Base-by-base conservation (phyloP, 2,888 invertebrate species). In the Emmelina monodactyla region DNA sequence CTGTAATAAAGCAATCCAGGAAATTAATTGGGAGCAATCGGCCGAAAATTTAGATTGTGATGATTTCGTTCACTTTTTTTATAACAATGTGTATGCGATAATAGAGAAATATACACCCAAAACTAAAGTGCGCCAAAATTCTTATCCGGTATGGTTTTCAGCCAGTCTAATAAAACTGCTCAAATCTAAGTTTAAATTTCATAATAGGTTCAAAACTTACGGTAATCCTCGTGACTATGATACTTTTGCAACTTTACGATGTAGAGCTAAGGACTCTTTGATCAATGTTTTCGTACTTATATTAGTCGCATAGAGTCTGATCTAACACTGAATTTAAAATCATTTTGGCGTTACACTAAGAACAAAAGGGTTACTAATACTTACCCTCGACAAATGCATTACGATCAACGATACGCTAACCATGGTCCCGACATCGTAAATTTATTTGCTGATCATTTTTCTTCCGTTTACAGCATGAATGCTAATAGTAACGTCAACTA, bases 141-240 rank as follows among this genome's bases (percentile, higher is more conserved):
- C 12, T 9, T 30, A 30, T 30, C 30, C 30, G 9, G 12, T 11
- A 14, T 30, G 30, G 30, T 30, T 30, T 30, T 13, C 30, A 13
- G 3, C 6, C 6, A 10, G n/a, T 30, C 14, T 30, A 9, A 13
- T 30, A 12, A 7, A 9, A 7, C 6, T 4, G 13, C n/a, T 30
- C 13, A 13, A 12, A 30, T 9, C n/a, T 3, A 7, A 30, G 30
- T 14, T 6, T 12, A 30, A 30, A 14, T 30, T 14, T 14, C 30
- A 30, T 14, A 13, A 30, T 13, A 11, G 30, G 14, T 30, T 11
- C 30, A 30, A 30, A 14, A 11, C 9, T 13, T 4, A 30, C 12
- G 12, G 12, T 7, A 30, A 30, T 10, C 30, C 30, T 14, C 9
- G 30, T 9, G 30, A 30, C 14, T 30, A 30, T 14, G 30, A 30